Evolutionary conservation across 2,797 vertebrate species (phyloP).

Genomic region (Melanotaenia boesemani): DNA sequence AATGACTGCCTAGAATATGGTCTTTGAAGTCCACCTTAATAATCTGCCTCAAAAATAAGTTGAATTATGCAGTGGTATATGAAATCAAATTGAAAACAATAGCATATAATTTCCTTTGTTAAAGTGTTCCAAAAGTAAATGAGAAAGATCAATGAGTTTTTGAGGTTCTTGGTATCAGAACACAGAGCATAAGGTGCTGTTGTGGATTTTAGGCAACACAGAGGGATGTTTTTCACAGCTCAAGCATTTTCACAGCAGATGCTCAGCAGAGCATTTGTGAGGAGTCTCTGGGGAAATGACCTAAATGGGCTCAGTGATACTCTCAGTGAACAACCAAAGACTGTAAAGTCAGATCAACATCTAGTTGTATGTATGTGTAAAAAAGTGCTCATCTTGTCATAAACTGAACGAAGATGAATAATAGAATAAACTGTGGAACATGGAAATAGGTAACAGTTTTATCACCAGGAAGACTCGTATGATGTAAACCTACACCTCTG

Average conservation of each 20-base stretch:
- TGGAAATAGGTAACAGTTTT: too few relatives aligned
- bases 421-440: too few relatives aligned
- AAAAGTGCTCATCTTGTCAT: background rate
- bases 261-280: conserved; percentile 49
- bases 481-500: too few relatives aligned
- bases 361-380: conserved; percentile 6
- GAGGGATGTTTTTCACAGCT: conserved; percentile 49
- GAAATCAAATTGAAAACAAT: conserved; percentile 38
- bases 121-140: conserved; percentile 21
- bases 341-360: conserved; percentile 6
- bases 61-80: conserved; percentile 30
- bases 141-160: conserved; percentile 12
- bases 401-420: too few relatives aligned
- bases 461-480: too few relatives aligned
- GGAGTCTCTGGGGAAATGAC: conserved; percentile 47
- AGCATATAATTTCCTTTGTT: conserved; percentile 24
- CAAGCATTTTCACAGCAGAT: conserved; percentile 58
- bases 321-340: conserved; percentile 12
- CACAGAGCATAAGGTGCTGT: conserved; percentile 25
- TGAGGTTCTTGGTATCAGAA: conserved; percentile 23
- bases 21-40: conserved; percentile 21
- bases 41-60: conserved; percentile 26
- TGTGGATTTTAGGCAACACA: conserved; percentile 26
- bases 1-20: conserved; percentile 25
- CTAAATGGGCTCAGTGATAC: conserved; percentile 61